Evolutionary conservation across 2,888 invertebrate species (phyloP), one percentile per base, ranked within the genome.

Genomic region (Heliconius cydno): DNA sequence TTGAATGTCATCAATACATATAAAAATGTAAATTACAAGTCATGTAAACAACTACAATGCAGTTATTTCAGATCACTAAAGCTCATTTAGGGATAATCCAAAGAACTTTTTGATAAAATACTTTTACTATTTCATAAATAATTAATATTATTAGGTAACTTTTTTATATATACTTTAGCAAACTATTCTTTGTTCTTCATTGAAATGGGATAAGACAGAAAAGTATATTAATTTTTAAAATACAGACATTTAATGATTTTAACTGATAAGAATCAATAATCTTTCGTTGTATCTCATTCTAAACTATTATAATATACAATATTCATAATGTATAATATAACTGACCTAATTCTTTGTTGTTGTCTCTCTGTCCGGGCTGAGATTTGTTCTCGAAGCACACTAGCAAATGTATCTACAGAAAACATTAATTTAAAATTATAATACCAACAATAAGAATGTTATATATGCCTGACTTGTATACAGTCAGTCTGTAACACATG

Each of bases 321-420:
- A 0, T 72, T 67, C 38, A 67, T 34, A 22, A 30, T 12, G 28
- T 72, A 13, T 52, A 38, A 68, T n/a, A 52, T 57, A 38, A 28
- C 13, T 88, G 82, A 94, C 95, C 95, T 92, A 87, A 98, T 95
- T 87, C 98, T 95, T 90, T 98, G 98, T 85, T 97, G 96, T 88
- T 99, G 98, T 72, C 98, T 96, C 87, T 98, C 97, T 85, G 97
- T 96, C 82, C 98, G 96, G 52, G 97, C 97, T 85, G 96, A 95
- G 85, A 98, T 97, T 94, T 98, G 98, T 90, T 98, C 98, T 84
- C 96, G 96, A 74, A 98, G 95, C 79, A 98, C 97, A 78, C 96
- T 95, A 10, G 97, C 96, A 94, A 98, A 98, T 79, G 96, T 96
- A 85, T 98, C 98, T 97, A 92, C 82, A 92, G 90, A 87, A 86